These are phyloP conservation scores for Elephantulus edwardii DNA, from an alignment of 2,113 vertebrate genomes.

Conservation along the genomic window DNA sequence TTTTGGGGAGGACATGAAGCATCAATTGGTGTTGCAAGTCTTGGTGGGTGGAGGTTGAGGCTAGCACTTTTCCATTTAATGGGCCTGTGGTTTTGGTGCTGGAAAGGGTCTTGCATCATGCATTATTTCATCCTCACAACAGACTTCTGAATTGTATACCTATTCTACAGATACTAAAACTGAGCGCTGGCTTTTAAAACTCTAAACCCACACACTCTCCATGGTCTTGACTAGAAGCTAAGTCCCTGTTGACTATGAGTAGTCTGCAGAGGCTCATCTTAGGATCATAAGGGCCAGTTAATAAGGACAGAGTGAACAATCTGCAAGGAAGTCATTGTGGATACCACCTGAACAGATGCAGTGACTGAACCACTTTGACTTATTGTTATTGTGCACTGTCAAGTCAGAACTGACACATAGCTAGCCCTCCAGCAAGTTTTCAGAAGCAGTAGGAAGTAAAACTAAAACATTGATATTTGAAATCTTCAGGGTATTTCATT, in stretches of 20 bases:
- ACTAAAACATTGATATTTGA: too few species aligned
- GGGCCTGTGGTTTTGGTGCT: not conserved
- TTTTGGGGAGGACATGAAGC: not conserved
- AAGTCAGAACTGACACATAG: too few species aligned
- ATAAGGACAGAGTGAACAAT: not conserved
- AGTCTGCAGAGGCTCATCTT: not conserved
- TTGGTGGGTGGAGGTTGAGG: not conserved
- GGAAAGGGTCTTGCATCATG: not conserved
- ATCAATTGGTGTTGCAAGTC: not conserved
- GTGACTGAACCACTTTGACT: accelerated
- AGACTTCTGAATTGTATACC: not conserved
- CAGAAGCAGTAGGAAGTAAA: not conserved
- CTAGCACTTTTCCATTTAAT: accelerated
- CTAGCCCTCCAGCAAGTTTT: too few species aligned
- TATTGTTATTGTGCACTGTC: too few species aligned
- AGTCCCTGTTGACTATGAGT: not conserved
- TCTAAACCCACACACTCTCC: accelerated
- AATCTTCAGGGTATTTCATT: not conserved
- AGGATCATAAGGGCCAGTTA: not conserved
- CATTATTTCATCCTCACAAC: not conserved
- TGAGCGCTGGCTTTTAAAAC: not conserved
- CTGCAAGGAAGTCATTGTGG: not conserved
- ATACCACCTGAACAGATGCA: not conserved
- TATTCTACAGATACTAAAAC: not conserved
- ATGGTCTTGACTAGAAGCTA: not conserved